Percentiles rank a stretch among this genome's conserved stretches.
These are phyloP conservation scores for Microtus ochrogaster DNA, from an alignment of 2,113 vertebrate genomes.

Conservation along the genomic window DNA sequence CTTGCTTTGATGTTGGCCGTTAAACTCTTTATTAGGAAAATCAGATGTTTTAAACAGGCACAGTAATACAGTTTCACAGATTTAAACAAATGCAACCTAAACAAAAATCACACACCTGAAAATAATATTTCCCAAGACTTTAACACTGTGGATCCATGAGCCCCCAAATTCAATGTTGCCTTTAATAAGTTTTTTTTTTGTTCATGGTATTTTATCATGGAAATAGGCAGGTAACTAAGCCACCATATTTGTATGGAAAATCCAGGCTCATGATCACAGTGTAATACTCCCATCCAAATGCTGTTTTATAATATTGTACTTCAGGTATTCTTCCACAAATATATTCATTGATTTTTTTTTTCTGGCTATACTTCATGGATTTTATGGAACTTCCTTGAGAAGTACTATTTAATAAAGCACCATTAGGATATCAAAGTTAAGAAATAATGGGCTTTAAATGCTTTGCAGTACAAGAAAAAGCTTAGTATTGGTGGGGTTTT, in stretches of 20 bases:
- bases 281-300: not conserved
- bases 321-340: not conserved
- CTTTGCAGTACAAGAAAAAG: not conserved
- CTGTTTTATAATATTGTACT: not conserved
- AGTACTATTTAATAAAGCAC: not conserved
- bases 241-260: not conserved
- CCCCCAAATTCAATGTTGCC: not conserved
- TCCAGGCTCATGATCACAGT: not conserved
- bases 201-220: not conserved
- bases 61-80: no score
- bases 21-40: no score
- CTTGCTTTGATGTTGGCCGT: no score
- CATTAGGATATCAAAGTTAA: not conserved
- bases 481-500: not conserved
- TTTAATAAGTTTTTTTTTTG: not conserved
- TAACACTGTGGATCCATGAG: not conserved
- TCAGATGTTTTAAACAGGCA: no score
- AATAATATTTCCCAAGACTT: not conserved
- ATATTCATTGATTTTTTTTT: not conserved
- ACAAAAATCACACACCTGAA: no score
- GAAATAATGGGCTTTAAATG: not conserved
- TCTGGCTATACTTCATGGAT: not conserved
- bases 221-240: not conserved
- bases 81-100: no score
- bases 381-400: not conserved